phyloP scores from a whole-genome alignment of 2,888 invertebrate species.

The Dryococelus australis region DNA sequence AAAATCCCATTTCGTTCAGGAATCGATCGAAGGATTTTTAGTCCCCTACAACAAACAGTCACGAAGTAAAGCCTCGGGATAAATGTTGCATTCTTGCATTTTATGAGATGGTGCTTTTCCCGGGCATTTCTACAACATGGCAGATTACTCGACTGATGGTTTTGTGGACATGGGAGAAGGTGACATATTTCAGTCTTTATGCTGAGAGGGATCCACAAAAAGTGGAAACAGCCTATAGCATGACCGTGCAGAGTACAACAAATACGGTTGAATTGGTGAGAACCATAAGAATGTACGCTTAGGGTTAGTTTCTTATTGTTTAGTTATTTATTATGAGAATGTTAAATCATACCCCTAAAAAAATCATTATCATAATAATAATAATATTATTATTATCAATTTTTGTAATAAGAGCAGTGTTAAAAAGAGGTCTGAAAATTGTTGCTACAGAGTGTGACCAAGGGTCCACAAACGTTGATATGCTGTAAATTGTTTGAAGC shows the following conservation, averaged over 20 bases:
- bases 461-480: neutral
- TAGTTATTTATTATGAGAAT: too few relatives aligned
- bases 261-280: neutral
- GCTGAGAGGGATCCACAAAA: conserved; percentile 18
- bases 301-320: too few relatives aligned
- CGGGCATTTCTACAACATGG: neutral
- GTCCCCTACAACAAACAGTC: neutral
- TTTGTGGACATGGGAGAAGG: neutral
- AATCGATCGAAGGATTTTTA: neutral
- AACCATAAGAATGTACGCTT: neutral
- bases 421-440: neutral
- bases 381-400: too few relatives aligned
- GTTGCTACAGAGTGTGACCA: conserved; percentile 18
- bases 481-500: conserved; percentile 13
- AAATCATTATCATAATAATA: too few relatives aligned
- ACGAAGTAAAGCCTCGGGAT: neutral
- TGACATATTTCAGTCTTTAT: neutral
- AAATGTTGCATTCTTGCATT: neutral
- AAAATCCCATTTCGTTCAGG: neutral
- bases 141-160: neutral
- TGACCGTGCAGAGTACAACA: neutral
- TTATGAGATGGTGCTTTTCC: neutral
- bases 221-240: conserved; percentile 24
- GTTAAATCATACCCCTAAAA: too few relatives aligned
- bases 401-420: neutral